Evolutionary conservation across 2,888 invertebrate species (phyloP), one percentile per base, ranked within the genome.

Genomic region (Ceraclea dissimilis): DNA sequence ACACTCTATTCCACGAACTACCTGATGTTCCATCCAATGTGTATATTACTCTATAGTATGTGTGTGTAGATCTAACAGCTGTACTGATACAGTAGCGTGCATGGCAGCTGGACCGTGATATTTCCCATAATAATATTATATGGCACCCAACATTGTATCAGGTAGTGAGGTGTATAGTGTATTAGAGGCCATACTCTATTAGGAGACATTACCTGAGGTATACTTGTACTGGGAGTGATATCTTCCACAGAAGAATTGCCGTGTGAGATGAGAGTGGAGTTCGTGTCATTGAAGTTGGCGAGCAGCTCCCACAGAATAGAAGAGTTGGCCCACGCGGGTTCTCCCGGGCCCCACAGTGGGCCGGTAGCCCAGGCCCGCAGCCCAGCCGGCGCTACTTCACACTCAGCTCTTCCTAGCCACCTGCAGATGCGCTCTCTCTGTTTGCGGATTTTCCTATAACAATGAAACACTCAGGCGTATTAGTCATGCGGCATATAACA

Each of bases 371-470:
- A 69, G 10, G 74, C 54, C 8, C 34, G 18, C 58, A 71, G 67
- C 51, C 73, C 69, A 65, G 74, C 72, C 63, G 70, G 70, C 17
- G 69, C 66, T 48, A 70, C 69, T 8, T 74, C 54, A 10, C 52
- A 54, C 17, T 48, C 39, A 19, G 21, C 34, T 16, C 31, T 19
- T 18, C 54, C 54, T 21, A 54, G 49, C 54, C 49, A 54, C 5
- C 49, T 26, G 70, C 90, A 90, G 26, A 86, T 73, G 60, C 84
- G 81, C 66, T 90, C 88, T 62, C 84, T 83, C 69, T 88, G 81
- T 68, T 81, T 86, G 66, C 84, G 83, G 54, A 85, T 77, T 74
- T 87, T 88, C 90, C 86, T 86, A 26, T 26, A 26, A 26, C 10
- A 26, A 6, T 26, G n/a, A n/a, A n/a, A n/a, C n/a, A n/a, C n/a